phyloP scores from a whole-genome alignment of 53 echinoderm and acorn worm species.

The Astropecten irregularis region DNA sequence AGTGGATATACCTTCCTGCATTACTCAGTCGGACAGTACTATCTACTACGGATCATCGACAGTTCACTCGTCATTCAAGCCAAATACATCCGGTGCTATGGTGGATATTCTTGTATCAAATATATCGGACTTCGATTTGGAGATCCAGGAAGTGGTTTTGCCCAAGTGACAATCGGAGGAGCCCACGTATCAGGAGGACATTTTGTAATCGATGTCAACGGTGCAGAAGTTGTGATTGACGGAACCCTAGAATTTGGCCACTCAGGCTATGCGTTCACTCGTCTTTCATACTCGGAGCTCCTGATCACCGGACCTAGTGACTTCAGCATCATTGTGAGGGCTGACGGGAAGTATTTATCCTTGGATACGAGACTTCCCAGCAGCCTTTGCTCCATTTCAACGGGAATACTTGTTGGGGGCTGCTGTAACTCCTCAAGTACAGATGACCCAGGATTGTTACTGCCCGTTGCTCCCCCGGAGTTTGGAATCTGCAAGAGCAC shows the following conservation, averaged over 20 bases:
- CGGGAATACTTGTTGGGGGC: conserved; percentile 79
- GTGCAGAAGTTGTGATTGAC: conserved; percentile 51
- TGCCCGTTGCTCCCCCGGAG: conserved; percentile 11
- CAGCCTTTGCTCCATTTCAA: conserved; percentile 66
- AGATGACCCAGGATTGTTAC: conserved; percentile 12
- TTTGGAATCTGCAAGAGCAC: conserved; percentile 38
- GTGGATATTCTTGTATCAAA: conserved; percentile 74
- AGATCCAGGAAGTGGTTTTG: conserved; percentile 62
- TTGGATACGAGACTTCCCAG: conserved; percentile 65
- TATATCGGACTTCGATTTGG: conserved; percentile 82
- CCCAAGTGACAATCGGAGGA: conserved; percentile 65
- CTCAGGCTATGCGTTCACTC: conserved; percentile 67
- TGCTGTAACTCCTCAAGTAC: conserved; percentile 59
- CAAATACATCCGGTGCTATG: conserved; percentile 79
- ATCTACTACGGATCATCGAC: conserved; percentile 62
- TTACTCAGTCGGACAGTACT: conserved; percentile 73
- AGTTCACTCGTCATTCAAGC: conserved; percentile 74
- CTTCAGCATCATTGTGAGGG: conserved; percentile 64
- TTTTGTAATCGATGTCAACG: conserved; percentile 65
- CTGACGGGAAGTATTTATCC: conserved; percentile 69
- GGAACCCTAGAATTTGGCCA: conserved; percentile 69
- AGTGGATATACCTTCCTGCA: conserved; percentile 73
- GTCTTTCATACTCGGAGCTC: conserved; percentile 82
- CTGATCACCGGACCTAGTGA: conserved; percentile 71
- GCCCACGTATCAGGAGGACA: conserved; percentile 30